A percentile compares a stretch with the other conserved stretches of the same genome.
Evolutionary conservation across 1,140 invertebrate genomes (phyloP).

Genomic region (Leguminivora glycinivorella): DNA sequence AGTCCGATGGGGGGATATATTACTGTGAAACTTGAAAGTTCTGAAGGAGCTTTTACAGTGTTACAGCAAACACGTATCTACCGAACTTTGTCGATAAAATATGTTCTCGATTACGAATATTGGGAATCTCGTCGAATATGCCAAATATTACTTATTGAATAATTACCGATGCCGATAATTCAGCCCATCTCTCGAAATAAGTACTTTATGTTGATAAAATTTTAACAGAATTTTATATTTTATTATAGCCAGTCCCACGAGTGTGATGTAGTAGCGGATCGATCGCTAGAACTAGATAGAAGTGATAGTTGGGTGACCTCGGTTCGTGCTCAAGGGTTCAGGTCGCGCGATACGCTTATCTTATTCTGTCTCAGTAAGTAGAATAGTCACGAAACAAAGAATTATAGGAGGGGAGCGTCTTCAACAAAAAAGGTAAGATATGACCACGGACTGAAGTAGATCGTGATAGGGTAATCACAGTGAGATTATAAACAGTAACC

Average conservation of each 20-base stretch:
- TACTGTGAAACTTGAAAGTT: too few relatives aligned
- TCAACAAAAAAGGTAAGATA: constrained; percentile 1
- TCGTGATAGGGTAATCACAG: neutral
- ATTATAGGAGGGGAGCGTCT: constrained; percentile 6
- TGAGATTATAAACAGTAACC: neutral
- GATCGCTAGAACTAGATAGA: constrained; percentile 17
- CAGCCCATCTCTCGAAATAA: too few relatives aligned
- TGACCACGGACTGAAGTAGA: neutral
- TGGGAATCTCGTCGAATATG: too few relatives aligned
- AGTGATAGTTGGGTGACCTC: constrained; percentile 24
- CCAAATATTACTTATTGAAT: too few relatives aligned
- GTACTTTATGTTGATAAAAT: constrained; percentile 6
- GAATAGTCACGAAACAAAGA: constrained; percentile 25
- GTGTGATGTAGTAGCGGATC: constrained; percentile 15
- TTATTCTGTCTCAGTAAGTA: constrained; percentile 16
- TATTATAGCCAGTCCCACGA: neutral
- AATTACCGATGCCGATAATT: too few relatives aligned
- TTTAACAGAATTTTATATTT: neutral
- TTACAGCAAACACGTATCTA: too few relatives aligned
- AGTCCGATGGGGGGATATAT: too few relatives aligned
- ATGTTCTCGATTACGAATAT: too few relatives aligned
- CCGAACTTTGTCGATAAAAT: too few relatives aligned
- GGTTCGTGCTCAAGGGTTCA: constrained; percentile 27
- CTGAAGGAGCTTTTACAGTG: too few relatives aligned
- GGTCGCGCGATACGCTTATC: constrained; percentile 21